Base-by-base conservation (phyloP, 37 sponge, comb jelly and placozoan genomes). In the Haliclona indistincta region DNA sequence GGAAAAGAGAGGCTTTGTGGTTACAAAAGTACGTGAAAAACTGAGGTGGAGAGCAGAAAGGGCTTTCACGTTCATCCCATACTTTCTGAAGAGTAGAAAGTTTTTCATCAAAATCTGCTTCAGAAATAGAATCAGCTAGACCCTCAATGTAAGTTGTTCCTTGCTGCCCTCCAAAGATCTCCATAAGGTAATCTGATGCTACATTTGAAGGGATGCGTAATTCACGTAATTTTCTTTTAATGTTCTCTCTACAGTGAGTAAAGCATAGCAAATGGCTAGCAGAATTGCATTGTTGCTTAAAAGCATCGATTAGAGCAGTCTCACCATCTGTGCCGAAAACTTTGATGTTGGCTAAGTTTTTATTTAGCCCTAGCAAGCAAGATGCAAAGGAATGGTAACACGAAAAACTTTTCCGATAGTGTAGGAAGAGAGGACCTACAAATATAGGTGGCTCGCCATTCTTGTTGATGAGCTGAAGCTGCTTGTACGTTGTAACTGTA, bases 241-340 rank as follows among this genome's bases (percentile, higher is more conserved):
- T 25, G 54, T 77, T 77, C 38, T 56, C 1, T 20, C 40, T 67
- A 22, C 65, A 60, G 42, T 77, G 78, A 10, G 30, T 67, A 43
- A 77, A 77, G 43, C 78, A 77, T 4, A 56, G 28, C 10, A 77
- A 26, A 1, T 65, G 68, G 6, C 17, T 32, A n/a, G 45, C 68
- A 77, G 6, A 2, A 1, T 67, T 67, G 33, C 53, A 66, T 11
- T 67, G 4, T 3, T 41, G 67, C 4, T 8, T 10, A 38, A 64
- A 76, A 23, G 61, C 77, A 40, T 76, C 67, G 33, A 34, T 38
- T 22, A 76, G 23, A 26, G 67, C 68, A 25, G 51, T 4, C 1
- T 66, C 56, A 30, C n/a, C n/a, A n/a, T n/a, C n/a, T n/a, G n/a
- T n/a, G n/a, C n/a, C n/a, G n/a, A n/a, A 38, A 6, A 38, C 68